Percentiles rank a stretch among this genome's conserved stretches.
These are phyloP conservation scores for Danio kyathit DNA, from an alignment of 2,797 vertebrate species.

Conservation along the genomic window DNA sequence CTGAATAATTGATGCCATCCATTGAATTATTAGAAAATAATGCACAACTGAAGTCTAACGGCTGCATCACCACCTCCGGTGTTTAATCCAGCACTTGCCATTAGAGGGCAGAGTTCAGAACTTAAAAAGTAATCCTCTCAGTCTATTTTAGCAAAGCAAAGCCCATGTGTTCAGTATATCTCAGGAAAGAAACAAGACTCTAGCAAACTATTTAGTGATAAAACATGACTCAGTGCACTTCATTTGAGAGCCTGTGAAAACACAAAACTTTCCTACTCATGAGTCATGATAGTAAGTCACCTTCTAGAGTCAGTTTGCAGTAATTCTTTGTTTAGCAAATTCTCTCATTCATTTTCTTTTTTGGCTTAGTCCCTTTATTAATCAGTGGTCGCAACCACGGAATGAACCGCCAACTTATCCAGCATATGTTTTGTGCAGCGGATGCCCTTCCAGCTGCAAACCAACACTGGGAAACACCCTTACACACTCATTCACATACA, in stretches of 20 bases:
- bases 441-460: too few relatives aligned
- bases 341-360: too few relatives aligned
- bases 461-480: too few relatives aligned
- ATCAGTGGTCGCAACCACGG: too few relatives aligned
- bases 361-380: too few relatives aligned
- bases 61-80: too few relatives aligned
- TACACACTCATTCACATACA: too few relatives aligned
- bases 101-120: background rate
- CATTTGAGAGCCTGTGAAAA: background rate
- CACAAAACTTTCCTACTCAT: background rate
- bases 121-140: background rate
- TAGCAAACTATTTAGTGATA: background rate
- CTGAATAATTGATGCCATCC: too few relatives aligned
- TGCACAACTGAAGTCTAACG: too few relatives aligned
- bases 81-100: background rate
- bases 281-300: background rate
- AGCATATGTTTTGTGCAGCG: too few relatives aligned
- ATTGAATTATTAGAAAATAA: too few relatives aligned
- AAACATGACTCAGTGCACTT: background rate
- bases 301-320: background rate
- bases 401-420: too few relatives aligned
- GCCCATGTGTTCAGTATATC: background rate
- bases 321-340: background rate
- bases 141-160: background rate
- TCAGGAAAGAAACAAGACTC: background rate